Evolutionary conservation across 92 coral and sea anemone genomes (phyloP).

Genomic region (Zoanthus sansibaricus): DNA sequence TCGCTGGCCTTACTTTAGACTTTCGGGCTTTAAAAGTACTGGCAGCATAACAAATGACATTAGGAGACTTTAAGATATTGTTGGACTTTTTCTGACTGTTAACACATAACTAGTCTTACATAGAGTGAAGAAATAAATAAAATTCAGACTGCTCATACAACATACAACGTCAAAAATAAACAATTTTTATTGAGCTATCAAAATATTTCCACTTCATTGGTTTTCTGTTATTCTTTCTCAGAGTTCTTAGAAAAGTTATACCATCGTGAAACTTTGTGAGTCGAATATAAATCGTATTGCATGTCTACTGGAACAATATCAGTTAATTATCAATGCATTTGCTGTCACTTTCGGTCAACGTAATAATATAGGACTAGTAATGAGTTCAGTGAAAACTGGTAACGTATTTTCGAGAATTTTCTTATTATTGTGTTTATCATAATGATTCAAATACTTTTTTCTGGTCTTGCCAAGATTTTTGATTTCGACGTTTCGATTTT

Average conservation of each 20-base stretch:
- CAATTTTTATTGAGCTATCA: too few species aligned
- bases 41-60: background rate
- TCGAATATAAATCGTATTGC: background rate
- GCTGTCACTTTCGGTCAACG: background rate
- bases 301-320: background rate
- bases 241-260: background rate
- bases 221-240: conserved; percentile 9
- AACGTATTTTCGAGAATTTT: background rate
- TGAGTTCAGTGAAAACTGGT: background rate
- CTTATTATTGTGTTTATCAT: background rate
- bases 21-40: background rate
- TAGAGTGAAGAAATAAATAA: too few species aligned
- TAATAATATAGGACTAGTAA: background rate
- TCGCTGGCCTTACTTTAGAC: background rate
- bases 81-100: background rate
- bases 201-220: background rate
- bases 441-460: background rate
- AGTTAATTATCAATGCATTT: background rate
- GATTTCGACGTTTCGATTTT: background rate
- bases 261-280: background rate
- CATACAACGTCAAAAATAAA: too few species aligned
- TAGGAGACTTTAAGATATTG: background rate
- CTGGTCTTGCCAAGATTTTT: background rate
- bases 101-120: too few species aligned
- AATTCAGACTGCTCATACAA: too few species aligned